These are phyloP conservation scores for Eufriesea mexicana DNA, from an alignment of 1,140 invertebrate species.

Conservation along the genomic window DNA sequence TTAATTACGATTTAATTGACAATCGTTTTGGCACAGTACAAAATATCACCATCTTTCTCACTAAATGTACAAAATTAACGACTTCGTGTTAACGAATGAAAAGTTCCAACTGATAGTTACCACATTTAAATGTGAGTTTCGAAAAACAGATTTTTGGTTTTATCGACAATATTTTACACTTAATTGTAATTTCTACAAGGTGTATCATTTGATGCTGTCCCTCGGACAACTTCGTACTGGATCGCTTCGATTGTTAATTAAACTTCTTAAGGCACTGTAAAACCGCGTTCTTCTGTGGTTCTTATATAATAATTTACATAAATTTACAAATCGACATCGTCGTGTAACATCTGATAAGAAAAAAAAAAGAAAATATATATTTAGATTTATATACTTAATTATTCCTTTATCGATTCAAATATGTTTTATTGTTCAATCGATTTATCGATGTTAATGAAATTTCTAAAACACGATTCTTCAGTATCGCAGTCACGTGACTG, in stretches of 20 bases:
- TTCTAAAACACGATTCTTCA: neutral
- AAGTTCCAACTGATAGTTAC: conserved; percentile 15
- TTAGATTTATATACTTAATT: neutral
- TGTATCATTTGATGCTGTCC: neutral
- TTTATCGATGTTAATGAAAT: neutral
- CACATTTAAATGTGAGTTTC: neutral
- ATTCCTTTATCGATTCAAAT: neutral
- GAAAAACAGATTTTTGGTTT: neutral
- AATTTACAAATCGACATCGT: conserved; percentile 27
- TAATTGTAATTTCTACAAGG: neutral
- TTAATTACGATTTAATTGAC: conserved; percentile 64
- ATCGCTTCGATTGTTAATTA: conserved; percentile 28
- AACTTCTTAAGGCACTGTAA: conserved; percentile 33
- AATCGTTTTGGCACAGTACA: conserved; percentile 72
- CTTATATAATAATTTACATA: conserved; percentile 4
- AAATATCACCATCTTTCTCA: conserved; percentile 37
- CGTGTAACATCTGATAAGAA: neutral
- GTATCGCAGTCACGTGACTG: no score
- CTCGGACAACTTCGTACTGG: neutral
- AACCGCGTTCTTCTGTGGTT: neutral
- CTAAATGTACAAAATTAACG: conserved; percentile 36
- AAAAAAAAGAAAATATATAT: neutral
- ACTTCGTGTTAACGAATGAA: conserved; percentile 14
- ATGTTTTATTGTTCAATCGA: neutral
- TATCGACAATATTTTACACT: neutral